Evolutionary conservation across 92 coral and sea anemone species (phyloP), one percentile per base, ranked within the genome.

Genomic region (Diadumene lineata): DNA sequence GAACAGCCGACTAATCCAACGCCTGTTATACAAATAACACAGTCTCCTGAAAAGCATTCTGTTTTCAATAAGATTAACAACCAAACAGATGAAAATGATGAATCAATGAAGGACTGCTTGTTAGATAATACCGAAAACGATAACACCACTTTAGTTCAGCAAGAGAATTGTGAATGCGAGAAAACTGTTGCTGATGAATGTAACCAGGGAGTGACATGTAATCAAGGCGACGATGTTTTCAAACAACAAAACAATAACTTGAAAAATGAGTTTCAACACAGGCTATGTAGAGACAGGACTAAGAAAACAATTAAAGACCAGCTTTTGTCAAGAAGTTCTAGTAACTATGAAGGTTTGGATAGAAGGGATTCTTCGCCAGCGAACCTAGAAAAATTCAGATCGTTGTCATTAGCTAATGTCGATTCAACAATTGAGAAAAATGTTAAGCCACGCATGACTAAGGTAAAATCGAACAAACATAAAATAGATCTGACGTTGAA

Each of bases 21-120:
- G 75, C 75, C 75, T 17, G n/a, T 29, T 8, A 70, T 70, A 27
- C 13, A 53, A 32, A 51, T 70, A 21, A 70, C 75, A 15, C 26
- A 38, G 3, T 30, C 65, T 15, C n/a, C 19, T 27, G 75, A 55
- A 55, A 50, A 70, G 13, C 48, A 38, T 4, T 13, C 13, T 38
- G 48, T 38, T 13, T 38, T 38, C 6, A 13, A 13, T 38, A 38
- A 38, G 48, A n/a, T n/a, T n/a, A n/a, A n/a, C n/a, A 38, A 38
- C 48, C 7, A 38, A 38, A 6, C 6, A 4, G 13, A 38, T 38
- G 13, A 38, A 13, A 38, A 38, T 38, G 48, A 6, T 4, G 48
- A 38, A 6, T 6, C 13, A 38, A 6, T 4, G 48, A 38, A 38
- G 6, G 48, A 38, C 48, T 4, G 48, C 13, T 38, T 38, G 48